These are phyloP conservation scores for Caiman crocodilus DNA, from an alignment of 2,797 vertebrate genomes.

Conservation along the genomic window DNA sequence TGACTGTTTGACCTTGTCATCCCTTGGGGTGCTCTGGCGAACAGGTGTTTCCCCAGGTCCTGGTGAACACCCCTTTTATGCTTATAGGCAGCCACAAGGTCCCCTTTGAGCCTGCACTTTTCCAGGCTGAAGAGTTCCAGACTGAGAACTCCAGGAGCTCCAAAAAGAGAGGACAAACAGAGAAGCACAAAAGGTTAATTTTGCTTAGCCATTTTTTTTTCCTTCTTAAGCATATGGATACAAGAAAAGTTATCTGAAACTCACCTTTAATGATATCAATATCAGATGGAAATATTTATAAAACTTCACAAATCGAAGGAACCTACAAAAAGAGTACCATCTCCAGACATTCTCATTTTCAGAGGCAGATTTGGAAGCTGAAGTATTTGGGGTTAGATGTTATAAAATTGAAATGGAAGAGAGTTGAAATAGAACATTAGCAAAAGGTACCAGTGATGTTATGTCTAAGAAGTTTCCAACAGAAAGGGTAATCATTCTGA, in stretches of 20 bases:
- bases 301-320: background rate
- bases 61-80: no score
- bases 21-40: no score
- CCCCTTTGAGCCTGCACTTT: no score
- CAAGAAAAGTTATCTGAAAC: background rate
- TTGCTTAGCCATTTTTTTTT: background rate
- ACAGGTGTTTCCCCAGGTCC: no score
- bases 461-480: conserved; percentile 47
- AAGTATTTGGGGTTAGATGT: conserved; percentile 7
- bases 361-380: conserved; percentile 12
- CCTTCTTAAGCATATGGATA: background rate
- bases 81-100: no score
- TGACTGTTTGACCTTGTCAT: no score
- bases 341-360: background rate
- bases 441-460: conserved; percentile 31
- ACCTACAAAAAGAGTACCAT: background rate
- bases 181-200: background rate
- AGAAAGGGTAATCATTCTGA: conserved; percentile 38
- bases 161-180: background rate
- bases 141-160: background rate
- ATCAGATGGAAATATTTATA: background rate
- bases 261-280: background rate
- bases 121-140: no score
- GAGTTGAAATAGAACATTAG: background rate
- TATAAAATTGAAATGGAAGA: background rate